Percentiles rank a stretch among this genome's conserved stretches.
These are phyloP conservation scores for Lagopus leucura DNA, from an alignment of 2,113 vertebrate species.

Conservation along the genomic window DNA sequence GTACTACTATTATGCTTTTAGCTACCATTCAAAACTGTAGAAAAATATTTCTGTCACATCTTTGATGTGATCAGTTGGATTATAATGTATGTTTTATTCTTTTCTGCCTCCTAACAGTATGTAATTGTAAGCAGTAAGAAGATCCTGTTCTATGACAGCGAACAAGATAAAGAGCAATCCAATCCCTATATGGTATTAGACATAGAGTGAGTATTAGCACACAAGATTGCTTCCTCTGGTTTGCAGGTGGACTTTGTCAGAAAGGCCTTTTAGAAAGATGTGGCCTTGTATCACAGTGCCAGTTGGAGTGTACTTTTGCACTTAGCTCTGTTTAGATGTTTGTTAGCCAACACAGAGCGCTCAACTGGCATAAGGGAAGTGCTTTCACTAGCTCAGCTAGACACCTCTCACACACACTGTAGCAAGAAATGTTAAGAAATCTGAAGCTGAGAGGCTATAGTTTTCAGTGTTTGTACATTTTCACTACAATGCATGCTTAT, in stretches of 20 bases:
- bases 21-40: not conserved
- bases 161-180: slow-evolving; percentile 96
- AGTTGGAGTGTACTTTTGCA: not conserved
- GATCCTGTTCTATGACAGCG: slow-evolving; percentile 98
- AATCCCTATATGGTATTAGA: slow-evolving; percentile 98
- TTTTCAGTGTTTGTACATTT: not conserved
- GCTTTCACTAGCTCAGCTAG: not conserved
- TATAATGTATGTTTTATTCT: not conserved
- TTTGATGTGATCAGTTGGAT: not conserved
- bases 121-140: slow-evolving; percentile 99
- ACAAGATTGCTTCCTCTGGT: not conserved
- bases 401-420: not conserved
- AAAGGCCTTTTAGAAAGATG: not conserved
- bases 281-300: not conserved
- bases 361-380: not conserved
- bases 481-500: not conserved
- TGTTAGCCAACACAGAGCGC: not conserved
- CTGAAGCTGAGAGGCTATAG: not conserved
- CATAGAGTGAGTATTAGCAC: slow-evolving; percentile 90
- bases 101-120: slow-evolving; percentile 82
- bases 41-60: not conserved
- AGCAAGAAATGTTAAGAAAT: not conserved
- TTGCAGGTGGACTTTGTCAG: not conserved
- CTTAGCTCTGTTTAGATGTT: not conserved
- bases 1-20: not conserved